Percentiles rank a stretch among this genome's conserved stretches.
Evolutionary conservation across 2,888 invertebrate genomes (phyloP).

Genomic region (Leptopilina myrica): DNA sequence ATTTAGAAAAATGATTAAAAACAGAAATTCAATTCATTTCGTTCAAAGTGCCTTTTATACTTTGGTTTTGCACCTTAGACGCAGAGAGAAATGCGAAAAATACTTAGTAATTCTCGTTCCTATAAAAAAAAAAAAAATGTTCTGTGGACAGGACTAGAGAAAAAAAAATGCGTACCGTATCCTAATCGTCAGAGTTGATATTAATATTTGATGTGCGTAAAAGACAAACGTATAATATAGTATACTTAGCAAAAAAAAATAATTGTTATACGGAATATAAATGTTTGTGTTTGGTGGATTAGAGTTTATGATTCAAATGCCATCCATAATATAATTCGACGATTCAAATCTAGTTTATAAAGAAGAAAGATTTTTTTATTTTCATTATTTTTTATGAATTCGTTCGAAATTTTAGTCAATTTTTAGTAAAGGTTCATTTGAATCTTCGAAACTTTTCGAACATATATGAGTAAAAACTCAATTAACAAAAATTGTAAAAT

Average conservation of each 20-base stretch:
- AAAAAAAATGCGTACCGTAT: conserved; percentile 45
- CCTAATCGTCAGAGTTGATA: conserved; percentile 53
- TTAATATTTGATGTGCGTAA: conserved; percentile 47
- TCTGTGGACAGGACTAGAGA: conserved; percentile 35
- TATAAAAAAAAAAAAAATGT: conserved; percentile 36
- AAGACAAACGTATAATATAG: conserved; percentile 33
- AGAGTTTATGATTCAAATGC: conserved; percentile 44
- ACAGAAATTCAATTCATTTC: conserved; percentile 56
- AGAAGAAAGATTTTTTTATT: conserved; percentile 12
- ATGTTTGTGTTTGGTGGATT: conserved; percentile 49
- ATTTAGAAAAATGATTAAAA: neutral
- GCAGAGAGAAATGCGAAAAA: conserved; percentile 3
- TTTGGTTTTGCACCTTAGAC: conserved; percentile 44
- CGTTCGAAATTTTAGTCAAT: too few relatives aligned
- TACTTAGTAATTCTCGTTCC: conserved; percentile 45
- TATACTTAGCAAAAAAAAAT: conserved; percentile 5
- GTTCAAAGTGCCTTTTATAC: conserved; percentile 64
- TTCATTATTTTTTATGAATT: too few relatives aligned
- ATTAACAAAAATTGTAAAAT: too few relatives aligned
- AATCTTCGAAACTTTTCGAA: too few relatives aligned
- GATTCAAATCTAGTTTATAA: neutral
- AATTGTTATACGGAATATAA: conserved; percentile 44
- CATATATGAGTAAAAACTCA: too few relatives aligned
- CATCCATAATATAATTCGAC: neutral
- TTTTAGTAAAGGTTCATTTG: too few relatives aligned